A percentile compares a stretch with the other conserved stretches of the same genome.
Evolutionary conservation across 2,888 invertebrate genomes (phyloP).

Genomic region (Lasioglossum marginatum): DNA sequence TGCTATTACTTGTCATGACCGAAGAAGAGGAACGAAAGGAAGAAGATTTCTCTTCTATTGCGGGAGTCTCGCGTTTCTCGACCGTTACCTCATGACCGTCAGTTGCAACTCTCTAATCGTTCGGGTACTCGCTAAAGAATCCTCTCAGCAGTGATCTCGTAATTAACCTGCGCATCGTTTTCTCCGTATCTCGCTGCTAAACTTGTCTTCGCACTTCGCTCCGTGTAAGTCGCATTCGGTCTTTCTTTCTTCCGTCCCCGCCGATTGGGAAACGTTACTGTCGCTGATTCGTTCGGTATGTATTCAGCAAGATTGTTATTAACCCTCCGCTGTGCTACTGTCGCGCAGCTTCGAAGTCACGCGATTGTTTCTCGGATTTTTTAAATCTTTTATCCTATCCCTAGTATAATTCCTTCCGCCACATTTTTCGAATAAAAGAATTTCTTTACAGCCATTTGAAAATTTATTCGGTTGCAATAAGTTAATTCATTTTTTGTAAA

Average conservation of each 20-base stretch:
- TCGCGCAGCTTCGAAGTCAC: no score
- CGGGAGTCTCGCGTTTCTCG: slow-evolving; percentile 53
- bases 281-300: background rate
- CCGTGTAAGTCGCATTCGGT: slow-evolving; percentile 10
- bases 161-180: slow-evolving; percentile 59
- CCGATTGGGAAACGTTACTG: background rate
- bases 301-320: no score
- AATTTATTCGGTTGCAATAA: no score
- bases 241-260: background rate
- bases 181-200: slow-evolving; percentile 25
- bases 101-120: slow-evolving; percentile 65
- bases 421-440: no score
- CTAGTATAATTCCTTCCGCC: background rate
- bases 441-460: no score
- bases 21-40: slow-evolving; percentile 44
- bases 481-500: no score
- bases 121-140: slow-evolving; percentile 53
- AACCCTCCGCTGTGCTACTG: no score
- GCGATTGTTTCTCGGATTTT: no score
- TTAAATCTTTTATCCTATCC: background rate
- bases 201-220: slow-evolving; percentile 14
- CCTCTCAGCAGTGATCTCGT: slow-evolving; percentile 63
- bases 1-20: slow-evolving; percentile 37
- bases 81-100: slow-evolving; percentile 61
- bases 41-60: slow-evolving; percentile 62